Percentiles rank a stretch among this genome's conserved stretches.
These are phyloP conservation scores for Zenarchopterus dispar DNA, from an alignment of 2,797 vertebrate genomes.

Conservation along the genomic window DNA sequence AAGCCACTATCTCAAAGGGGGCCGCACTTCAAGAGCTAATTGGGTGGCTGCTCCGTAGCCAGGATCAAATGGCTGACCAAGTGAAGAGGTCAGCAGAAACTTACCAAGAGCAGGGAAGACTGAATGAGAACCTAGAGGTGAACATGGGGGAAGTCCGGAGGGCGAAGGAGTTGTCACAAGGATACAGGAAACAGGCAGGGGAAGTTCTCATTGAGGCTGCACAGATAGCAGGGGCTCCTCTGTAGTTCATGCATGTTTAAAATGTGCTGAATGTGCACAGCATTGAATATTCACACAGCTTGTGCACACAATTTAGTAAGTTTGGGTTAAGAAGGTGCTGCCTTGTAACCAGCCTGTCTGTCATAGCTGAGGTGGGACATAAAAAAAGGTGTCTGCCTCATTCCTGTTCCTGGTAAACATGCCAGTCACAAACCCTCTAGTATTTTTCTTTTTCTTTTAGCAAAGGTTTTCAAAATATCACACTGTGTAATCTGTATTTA, in stretches of 20 bases:
- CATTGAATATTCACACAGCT: too few relatives aligned
- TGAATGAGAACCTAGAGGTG: slow-evolving; percentile 75
- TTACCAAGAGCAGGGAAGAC: slow-evolving; percentile 75
- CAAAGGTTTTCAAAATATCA: too few relatives aligned
- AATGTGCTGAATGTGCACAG: too few relatives aligned
- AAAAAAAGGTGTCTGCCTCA: too few relatives aligned
- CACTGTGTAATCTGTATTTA: too few relatives aligned
- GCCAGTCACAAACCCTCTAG: too few relatives aligned
- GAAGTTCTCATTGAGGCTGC: slow-evolving; percentile 76
- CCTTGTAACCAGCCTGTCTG: too few relatives aligned
- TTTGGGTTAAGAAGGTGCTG: too few relatives aligned
- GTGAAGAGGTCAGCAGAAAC: slow-evolving; percentile 60
- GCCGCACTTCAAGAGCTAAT: slow-evolving; percentile 77
- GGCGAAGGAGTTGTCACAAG: slow-evolving; percentile 69
- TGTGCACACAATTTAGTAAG: too few relatives aligned
- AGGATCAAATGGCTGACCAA: slow-evolving; percentile 57
- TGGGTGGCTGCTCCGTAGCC: slow-evolving; percentile 71
- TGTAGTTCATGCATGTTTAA: slow-evolving; percentile 40
- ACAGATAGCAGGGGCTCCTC: slow-evolving; percentile 59
- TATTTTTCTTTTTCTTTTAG: too few relatives aligned
- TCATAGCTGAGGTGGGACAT: too few relatives aligned
- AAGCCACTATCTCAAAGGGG: slow-evolving; percentile 69
- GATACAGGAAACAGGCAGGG: slow-evolving; percentile 70
- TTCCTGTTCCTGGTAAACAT: too few relatives aligned
- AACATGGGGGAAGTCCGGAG: slow-evolving; percentile 78